These are phyloP conservation scores for Harpegnathos saltator DNA, from an alignment of 1,140 invertebrate species.

Conservation along the genomic window DNA sequence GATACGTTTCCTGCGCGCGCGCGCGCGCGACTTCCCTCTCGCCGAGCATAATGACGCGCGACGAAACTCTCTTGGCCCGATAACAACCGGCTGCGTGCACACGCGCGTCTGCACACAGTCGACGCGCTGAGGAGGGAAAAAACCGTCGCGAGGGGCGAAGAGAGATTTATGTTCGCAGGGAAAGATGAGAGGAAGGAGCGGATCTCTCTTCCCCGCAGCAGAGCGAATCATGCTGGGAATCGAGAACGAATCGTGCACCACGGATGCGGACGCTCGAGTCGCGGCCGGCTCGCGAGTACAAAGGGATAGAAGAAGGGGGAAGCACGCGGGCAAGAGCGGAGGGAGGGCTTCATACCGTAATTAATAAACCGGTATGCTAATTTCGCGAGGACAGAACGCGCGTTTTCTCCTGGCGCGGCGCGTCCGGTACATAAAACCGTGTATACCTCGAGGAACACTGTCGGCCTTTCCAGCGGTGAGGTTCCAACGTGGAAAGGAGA, in stretches of 20 bases:
- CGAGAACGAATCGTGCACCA: conserved; percentile 70
- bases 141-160: conserved; percentile 43
- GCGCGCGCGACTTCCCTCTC: conserved; percentile 43
- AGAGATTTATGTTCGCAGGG: conserved; percentile 69
- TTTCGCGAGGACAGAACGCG: conserved; percentile 72
- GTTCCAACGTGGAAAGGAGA: neutral
- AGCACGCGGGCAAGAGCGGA: neutral
- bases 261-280: conserved; percentile 15
- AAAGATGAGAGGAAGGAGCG: conserved; percentile 45
- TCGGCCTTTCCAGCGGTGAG: conserved; percentile 11
- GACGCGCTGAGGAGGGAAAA: conserved; percentile 25
- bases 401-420: conserved; percentile 68
- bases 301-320: conserved; percentile 34
- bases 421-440: conserved; percentile 27
- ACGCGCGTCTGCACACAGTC: conserved; percentile 34
- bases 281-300: conserved; percentile 41
- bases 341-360: conserved; percentile 66
- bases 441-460: conserved; percentile 28
- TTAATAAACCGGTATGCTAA: conserved; percentile 81
- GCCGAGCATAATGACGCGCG: conserved; percentile 65
- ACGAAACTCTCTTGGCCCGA: conserved; percentile 54
- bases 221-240: conserved; percentile 58
- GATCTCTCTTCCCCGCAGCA: conserved; percentile 4
- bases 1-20: conserved; percentile 46
- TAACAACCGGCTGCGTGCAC: conserved; percentile 61